A percentile compares a stretch with the other conserved stretches of the same genome.
These are phyloP conservation scores for Tachysurus fulvidraco DNA, from an alignment of 2,113 vertebrate species.

Conservation along the genomic window DNA sequence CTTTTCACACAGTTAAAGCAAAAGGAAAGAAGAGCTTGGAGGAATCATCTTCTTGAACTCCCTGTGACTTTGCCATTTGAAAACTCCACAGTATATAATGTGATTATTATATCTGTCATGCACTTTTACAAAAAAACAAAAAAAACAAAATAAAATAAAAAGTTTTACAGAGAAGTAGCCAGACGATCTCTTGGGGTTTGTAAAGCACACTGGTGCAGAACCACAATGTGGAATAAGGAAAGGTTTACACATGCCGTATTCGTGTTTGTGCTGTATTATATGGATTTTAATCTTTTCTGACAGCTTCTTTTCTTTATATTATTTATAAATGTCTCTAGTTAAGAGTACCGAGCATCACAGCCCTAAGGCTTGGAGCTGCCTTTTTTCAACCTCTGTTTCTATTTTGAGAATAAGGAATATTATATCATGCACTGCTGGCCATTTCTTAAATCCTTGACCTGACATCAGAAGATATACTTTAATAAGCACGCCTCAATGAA, in stretches of 20 bases:
- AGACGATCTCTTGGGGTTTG: constrained; percentile 18
- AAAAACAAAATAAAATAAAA: background rate
- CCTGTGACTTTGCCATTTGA: constrained; percentile 56
- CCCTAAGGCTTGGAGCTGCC: constrained; percentile 53
- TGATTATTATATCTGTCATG: constrained; percentile 55
- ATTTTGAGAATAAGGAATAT: constrained; percentile 46
- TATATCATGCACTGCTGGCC: constrained; percentile 47
- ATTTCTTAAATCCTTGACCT: constrained; percentile 53
- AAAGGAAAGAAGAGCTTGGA: constrained; percentile 49
- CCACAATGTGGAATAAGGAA: constrained; percentile 49
- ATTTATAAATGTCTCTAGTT: constrained; percentile 72
- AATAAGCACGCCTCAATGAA: background rate
- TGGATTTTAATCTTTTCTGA: constrained; percentile 65
- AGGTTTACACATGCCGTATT: constrained; percentile 59
- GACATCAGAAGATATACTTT: constrained; percentile 46
- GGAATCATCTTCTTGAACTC: constrained; percentile 57
- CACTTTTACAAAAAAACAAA: constrained; percentile 30
- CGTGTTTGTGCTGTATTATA: constrained; percentile 32
- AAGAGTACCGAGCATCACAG: constrained; percentile 57
- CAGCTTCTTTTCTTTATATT: constrained; percentile 68
- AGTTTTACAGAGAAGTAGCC: background rate
- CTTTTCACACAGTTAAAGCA: constrained; percentile 51
- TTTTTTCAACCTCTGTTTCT: constrained; percentile 58
- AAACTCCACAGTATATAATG: constrained; percentile 47
- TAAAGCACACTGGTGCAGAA: constrained; percentile 33